Base-by-base conservation (phyloP, 2,113 vertebrate species). In the Pygoscelis adeliae region DNA sequence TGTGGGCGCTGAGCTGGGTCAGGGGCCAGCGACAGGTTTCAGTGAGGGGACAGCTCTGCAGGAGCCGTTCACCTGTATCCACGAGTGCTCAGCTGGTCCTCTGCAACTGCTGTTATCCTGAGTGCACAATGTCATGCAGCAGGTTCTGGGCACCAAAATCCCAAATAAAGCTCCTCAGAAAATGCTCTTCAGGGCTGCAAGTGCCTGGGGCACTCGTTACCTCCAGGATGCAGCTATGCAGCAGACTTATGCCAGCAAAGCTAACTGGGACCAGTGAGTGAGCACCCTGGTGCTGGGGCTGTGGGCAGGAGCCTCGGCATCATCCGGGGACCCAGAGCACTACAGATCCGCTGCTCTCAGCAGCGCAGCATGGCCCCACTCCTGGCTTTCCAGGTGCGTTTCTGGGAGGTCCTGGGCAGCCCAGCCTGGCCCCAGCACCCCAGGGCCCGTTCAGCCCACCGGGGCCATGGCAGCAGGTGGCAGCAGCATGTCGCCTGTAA, bases 371-470 rank as follows among this genome's bases (percentile, higher is more conserved):
- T 9, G 2, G 36, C 36, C 21, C 11, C 18, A 0, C 25, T 27
- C 42, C 44, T 23, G 25, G 9, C 52, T 12, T 36, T 30, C 34
- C 15, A 22, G 2, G 15, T 11, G 18, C 1, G 0, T 27, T 59
- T 32, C n/a, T 42, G 26, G 46, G 66, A 23, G 34, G 30, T 27
- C 30, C 59, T 13, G 73, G 12, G 22, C 63, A 22, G 29, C 14
- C 30, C 44, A 13, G 25, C 23, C 2, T 4, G 4, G 9, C 20
- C 11, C 8, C 30, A 6, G 62, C 49, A 2, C 8, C 3, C 14
- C 15, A 7, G 3, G 1, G 40, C 32, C 8, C 2, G 0, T 2
- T 7, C 38, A 16, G 36, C 30, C 8, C 13, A 0, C 4, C 1
- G 0, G n/a, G 4, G 4, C 73, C 5, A 0, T 3, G 53, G n/a